Evolutionary conservation across 2,113 vertebrate genomes (phyloP).

Genomic region (Eubucco bourcierii): DNA sequence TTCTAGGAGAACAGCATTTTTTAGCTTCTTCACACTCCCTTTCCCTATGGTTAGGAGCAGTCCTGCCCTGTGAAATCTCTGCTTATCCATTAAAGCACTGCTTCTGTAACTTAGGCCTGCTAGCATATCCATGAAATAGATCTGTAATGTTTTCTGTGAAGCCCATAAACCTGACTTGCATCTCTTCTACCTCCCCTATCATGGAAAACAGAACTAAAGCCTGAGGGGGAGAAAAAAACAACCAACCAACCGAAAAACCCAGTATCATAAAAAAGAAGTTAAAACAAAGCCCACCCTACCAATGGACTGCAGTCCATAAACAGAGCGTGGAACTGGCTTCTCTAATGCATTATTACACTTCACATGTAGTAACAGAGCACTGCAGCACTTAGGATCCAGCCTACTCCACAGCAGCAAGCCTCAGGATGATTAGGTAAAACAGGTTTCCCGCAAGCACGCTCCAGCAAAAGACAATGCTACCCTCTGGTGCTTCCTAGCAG

Average conservation of each 20-base stretch:
- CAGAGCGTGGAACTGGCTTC: background rate
- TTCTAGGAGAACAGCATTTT: background rate
- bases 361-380: rapidly evolving
- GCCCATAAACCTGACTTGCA: background rate
- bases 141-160: background rate
- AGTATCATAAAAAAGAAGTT: background rate
- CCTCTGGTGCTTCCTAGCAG: background rate
- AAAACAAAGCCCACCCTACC: background rate
- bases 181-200: too few species aligned
- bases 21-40: background rate
- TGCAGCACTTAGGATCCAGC: background rate
- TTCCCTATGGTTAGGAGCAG: background rate
- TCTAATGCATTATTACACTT: rapidly evolving
- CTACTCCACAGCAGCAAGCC: background rate
- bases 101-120: background rate
- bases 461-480: background rate
- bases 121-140: rapidly evolving
- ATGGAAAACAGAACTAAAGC: background rate
- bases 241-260: too few species aligned
- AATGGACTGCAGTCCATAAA: background rate
- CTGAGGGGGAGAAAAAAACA: too few species aligned
- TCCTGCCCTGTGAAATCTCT: background rate
- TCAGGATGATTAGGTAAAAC: rapidly evolving
- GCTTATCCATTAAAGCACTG: background rate
- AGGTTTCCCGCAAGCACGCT: rapidly evolving